Percentiles rank a stretch among this genome's conserved stretches.
Evolutionary conservation across 2,888 invertebrate genomes (phyloP).

Genomic region (Lasioglossum lativentre): DNA sequence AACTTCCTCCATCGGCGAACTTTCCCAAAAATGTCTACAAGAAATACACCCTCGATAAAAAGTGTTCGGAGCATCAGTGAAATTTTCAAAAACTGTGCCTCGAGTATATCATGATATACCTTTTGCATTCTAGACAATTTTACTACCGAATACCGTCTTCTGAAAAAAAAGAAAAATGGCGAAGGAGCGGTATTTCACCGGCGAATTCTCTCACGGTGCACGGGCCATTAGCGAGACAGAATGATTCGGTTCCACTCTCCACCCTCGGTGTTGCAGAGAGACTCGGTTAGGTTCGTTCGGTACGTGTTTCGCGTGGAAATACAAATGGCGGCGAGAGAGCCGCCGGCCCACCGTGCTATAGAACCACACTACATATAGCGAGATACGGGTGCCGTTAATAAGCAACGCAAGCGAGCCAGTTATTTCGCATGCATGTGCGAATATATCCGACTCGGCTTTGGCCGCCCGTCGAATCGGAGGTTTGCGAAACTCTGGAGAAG

Average conservation of each 20-base stretch:
- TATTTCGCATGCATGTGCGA: conserved; percentile 42
- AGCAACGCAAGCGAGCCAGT: conserved; percentile 37
- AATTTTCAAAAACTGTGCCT: no score
- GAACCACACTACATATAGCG: neutral
- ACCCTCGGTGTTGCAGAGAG: neutral
- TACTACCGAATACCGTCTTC: no score
- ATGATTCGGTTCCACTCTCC: conserved; percentile 3
- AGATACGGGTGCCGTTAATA: conserved; percentile 44
- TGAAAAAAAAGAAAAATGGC: neutral
- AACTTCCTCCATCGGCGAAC: neutral
- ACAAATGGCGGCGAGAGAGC: conserved; percentile 21
- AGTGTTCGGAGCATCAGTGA: no score
- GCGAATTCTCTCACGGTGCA: conserved; percentile 11
- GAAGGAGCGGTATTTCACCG: neutral
- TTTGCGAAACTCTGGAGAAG: conserved; percentile 9
- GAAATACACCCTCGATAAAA: neutral
- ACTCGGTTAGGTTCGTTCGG: neutral
- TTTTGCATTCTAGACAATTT: fast-evolving
- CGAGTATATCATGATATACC: neutral
- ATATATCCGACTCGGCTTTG: conserved; percentile 28
- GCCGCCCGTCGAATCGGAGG: conserved; percentile 5
- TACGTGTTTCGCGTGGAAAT: neutral
- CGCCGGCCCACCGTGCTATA: conserved; percentile 2
- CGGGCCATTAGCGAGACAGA: conserved; percentile 14
- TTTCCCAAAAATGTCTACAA: neutral